phyloP scores from a whole-genome alignment of 2,888 invertebrate species.

The Mythimna vitellina region DNA sequence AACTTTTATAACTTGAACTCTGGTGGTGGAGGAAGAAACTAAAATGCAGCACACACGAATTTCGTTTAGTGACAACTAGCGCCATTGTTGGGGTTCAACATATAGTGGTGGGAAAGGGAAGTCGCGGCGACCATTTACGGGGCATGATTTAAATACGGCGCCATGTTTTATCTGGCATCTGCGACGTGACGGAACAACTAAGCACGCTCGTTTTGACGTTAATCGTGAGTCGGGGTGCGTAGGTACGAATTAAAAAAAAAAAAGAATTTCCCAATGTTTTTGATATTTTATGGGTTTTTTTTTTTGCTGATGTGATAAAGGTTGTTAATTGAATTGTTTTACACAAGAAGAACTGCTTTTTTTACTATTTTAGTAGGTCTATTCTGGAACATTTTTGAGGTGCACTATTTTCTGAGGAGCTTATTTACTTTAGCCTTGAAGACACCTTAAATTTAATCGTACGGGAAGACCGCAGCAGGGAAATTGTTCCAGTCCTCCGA shows the following conservation, averaged over 20 bases:
- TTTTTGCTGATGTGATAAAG: too few species aligned
- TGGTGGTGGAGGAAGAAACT: constrained; percentile 56
- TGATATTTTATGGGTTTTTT: background rate
- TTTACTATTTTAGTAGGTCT: background rate
- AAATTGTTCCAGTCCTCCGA: too few species aligned
- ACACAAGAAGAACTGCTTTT: background rate
- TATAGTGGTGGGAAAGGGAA: constrained; percentile 72
- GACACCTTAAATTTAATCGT: too few species aligned
- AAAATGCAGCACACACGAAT: constrained; percentile 38
- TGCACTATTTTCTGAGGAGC: too few species aligned
- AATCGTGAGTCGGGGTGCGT: constrained; percentile 66
- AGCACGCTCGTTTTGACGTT: constrained; percentile 73
- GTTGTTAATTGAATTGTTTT: background rate
- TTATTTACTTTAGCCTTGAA: too few species aligned
- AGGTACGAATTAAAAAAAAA: constrained; percentile 55
- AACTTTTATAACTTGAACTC: constrained; percentile 68
- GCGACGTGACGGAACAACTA: constrained; percentile 81
- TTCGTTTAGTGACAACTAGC: constrained; percentile 61
- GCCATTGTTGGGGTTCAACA: constrained; percentile 67
- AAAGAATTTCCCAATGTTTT: constrained; percentile 25
- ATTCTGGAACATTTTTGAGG: background rate
- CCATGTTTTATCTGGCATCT: constrained; percentile 86
- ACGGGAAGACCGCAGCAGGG: too few species aligned
- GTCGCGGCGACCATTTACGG: constrained; percentile 73
- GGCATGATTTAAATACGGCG: constrained; percentile 85